Percentiles rank a stretch among this genome's conserved stretches.
These are phyloP conservation scores for Antechinus flavipes DNA, from an alignment of 2,113 vertebrate species.

Conservation along the genomic window DNA sequence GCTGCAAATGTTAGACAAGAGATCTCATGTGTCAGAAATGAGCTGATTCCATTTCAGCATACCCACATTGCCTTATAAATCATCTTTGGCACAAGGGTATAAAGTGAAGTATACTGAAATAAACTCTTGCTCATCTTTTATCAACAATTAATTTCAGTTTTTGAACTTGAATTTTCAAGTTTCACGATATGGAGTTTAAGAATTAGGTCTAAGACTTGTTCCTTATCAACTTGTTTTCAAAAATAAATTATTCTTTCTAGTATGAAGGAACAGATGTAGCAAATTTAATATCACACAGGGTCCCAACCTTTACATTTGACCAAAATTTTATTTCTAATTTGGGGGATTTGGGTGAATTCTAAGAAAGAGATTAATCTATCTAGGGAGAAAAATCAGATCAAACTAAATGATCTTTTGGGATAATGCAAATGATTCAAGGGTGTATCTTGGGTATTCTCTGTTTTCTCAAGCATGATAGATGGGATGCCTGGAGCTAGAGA, in stretches of 20 bases:
- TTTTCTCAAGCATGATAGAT: slow-evolving; percentile 11
- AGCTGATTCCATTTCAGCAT: slow-evolving; percentile 78
- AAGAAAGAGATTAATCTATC: neutral
- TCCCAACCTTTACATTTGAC: neutral
- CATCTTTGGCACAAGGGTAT: slow-evolving; percentile 25
- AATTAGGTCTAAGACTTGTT: neutral
- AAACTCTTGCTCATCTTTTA: slow-evolving; percentile 47
- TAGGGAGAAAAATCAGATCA: neutral
- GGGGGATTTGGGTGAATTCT: neutral
- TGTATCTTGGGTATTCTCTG: neutral
- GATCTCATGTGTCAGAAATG: slow-evolving; percentile 80
- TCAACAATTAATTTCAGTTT: slow-evolving; percentile 47
- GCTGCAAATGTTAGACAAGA: slow-evolving; percentile 81
- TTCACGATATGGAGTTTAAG: slow-evolving; percentile 56
- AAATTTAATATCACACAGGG: slow-evolving; percentile 16
- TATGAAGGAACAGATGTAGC: slow-evolving; percentile 57
- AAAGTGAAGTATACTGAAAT: slow-evolving; percentile 62
- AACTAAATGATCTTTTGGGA: neutral
- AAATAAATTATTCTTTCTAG: slow-evolving; percentile 37
- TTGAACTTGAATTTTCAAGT: slow-evolving; percentile 43
- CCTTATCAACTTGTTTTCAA: slow-evolving; percentile 33
- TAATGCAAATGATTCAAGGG: neutral
- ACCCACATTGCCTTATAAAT: slow-evolving; percentile 65
- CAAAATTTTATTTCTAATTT: neutral
- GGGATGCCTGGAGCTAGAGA: neutral